A percentile compares a stretch with the other conserved stretches of the same genome.
These are phyloP conservation scores for Geopemphigus sp. DNA, from an alignment of 1,140 invertebrate genomes.

Conservation along the genomic window DNA sequence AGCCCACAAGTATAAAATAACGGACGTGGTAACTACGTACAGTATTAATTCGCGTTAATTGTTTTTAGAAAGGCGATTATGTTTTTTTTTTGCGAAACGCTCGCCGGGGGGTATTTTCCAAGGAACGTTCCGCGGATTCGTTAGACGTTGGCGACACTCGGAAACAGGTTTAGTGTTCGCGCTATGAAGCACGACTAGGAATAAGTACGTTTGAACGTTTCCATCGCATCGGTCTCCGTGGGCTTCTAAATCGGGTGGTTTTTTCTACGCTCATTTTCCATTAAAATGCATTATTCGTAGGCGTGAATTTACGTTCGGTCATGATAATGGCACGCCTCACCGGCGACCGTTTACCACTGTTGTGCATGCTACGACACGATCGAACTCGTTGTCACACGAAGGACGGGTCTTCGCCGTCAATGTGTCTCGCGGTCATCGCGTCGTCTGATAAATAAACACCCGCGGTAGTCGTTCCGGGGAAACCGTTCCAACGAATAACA, in stretches of 20 bases:
- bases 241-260: background rate
- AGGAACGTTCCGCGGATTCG: too few species aligned
- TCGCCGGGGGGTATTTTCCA: too few species aligned
- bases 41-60: constrained; percentile 8
- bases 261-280: background rate
- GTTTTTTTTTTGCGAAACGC: constrained; percentile 3
- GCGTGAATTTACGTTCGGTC: background rate
- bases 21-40: background rate
- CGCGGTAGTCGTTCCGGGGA: too few species aligned
- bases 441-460: too few species aligned
- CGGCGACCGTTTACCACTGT: background rate
- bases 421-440: too few species aligned
- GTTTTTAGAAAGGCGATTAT: constrained; percentile 33
- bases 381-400: background rate
- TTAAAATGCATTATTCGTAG: constrained; percentile 16
- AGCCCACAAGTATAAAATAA: background rate
- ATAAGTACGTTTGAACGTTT: too few species aligned
- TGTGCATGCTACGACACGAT: background rate
- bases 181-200: background rate
- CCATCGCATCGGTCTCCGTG: background rate
- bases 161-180: constrained; percentile 13
- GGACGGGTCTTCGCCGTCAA: background rate
- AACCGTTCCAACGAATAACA: too few species aligned
- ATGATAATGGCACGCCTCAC: constrained; percentile 4
- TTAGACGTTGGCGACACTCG: too few species aligned